Evolutionary conservation across 2,113 vertebrate species (phyloP).

Genomic region (Sorex araneus): DNA sequence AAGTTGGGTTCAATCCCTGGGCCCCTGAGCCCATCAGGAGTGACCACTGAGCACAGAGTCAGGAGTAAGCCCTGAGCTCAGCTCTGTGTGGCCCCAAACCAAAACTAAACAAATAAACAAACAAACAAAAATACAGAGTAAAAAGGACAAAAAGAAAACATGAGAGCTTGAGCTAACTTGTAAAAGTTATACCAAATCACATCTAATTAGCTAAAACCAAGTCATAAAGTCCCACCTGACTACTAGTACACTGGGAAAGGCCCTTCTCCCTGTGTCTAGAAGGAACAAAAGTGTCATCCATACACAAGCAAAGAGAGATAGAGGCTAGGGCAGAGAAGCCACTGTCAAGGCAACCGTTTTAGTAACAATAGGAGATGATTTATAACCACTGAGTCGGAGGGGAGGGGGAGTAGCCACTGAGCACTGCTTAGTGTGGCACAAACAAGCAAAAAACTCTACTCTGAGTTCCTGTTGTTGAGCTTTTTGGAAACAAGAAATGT

Average conservation of each 20-base stretch:
- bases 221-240: not conserved
- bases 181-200: not conserved
- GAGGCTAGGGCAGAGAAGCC: not conserved
- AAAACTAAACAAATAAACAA: too few species aligned
- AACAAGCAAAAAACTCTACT: too few species aligned
- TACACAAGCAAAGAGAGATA: not conserved
- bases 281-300: too few species aligned
- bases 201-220: not conserved
- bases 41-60: too few species aligned
- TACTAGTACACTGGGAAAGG: not conserved
- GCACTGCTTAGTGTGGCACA: too few species aligned
- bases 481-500: not conserved
- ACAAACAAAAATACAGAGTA: too few species aligned
- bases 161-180: not conserved
- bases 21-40: too few species aligned
- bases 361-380: not conserved
- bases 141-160: not conserved
- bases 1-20: too few species aligned
- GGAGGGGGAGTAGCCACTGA: too few species aligned
- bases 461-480: not conserved
- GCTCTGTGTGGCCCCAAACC: too few species aligned
- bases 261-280: not conserved
- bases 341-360: slow-evolving; percentile 3
- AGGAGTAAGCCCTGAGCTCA: too few species aligned
- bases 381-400: not conserved